Conservation (phyloP, 2,888 invertebrate genomes). For the Allolobophora icterica region DNA sequence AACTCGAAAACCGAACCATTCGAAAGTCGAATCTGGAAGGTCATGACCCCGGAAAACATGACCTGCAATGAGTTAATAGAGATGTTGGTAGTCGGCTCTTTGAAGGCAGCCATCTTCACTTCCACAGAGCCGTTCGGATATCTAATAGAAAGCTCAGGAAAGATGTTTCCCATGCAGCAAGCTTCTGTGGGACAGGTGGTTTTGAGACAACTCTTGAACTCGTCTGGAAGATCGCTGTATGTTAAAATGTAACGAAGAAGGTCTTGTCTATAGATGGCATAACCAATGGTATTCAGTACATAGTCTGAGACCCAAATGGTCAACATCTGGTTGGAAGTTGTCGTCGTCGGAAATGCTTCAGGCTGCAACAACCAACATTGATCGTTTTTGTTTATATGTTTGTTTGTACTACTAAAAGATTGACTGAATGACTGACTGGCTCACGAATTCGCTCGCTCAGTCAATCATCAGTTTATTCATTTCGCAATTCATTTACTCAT, state of each 20-base stretch:
- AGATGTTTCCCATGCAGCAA: neutral
- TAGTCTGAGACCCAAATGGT: neutral
- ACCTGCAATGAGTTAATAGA: neutral
- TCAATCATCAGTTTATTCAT: no score
- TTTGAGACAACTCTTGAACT: neutral
- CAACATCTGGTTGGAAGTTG: neutral
- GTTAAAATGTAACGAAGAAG: neutral
- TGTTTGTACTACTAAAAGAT: no score
- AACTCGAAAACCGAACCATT: neutral
- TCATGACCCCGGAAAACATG: neutral
- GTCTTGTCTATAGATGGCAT: neutral
- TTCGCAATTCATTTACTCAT: no score
- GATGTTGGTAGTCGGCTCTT: neutral
- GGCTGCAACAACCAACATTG: neutral
- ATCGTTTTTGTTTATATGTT: no score
- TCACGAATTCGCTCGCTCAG: no score
- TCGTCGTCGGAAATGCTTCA: neutral
- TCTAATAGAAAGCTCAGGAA: neutral
- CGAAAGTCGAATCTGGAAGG: neutral
- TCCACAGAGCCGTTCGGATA: constrained; percentile 28
- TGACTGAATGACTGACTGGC: no score
- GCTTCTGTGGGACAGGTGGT: neutral
- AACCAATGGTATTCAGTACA: neutral
- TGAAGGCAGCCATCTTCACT: neutral
- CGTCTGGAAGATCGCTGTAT: neutral